phyloP scores from a whole-genome alignment of 1,140 invertebrate genomes.

The Lepidotrigona ventralis region DNA sequence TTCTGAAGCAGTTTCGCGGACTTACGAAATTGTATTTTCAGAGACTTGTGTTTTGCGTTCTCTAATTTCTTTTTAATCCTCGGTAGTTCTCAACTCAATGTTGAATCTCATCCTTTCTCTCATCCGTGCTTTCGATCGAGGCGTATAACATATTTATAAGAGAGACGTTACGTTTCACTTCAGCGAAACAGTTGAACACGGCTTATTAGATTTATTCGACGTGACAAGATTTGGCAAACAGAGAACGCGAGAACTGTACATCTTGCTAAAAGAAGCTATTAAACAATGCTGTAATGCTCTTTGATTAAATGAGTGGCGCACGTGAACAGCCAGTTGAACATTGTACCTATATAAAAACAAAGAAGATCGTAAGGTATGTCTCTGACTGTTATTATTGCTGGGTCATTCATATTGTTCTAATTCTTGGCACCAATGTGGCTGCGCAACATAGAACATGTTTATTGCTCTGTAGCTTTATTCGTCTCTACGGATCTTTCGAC shows the following conservation, averaged over 20 bases:
- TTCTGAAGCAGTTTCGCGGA: too few species aligned
- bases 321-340: not conserved
- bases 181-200: not conserved
- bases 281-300: not conserved
- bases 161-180: too few species aligned
- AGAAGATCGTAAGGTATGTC: not conserved
- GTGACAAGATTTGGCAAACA: not conserved
- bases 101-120: too few species aligned
- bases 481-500: not conserved
- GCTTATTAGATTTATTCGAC: rapidly evolving
- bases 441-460: not conserved
- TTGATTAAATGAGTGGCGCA: not conserved
- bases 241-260: not conserved
- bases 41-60: too few species aligned
- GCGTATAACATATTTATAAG: too few species aligned
- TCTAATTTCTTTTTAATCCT: too few species aligned
- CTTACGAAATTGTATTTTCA: too few species aligned
- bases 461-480: not conserved
- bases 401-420: not conserved
- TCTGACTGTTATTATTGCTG: not conserved
- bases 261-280: not conserved
- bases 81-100: too few species aligned
- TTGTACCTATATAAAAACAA: not conserved
- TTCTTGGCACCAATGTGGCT: not conserved
- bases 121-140: too few species aligned